These are phyloP conservation scores for Drosophila prosaltans DNA, from an alignment of 1,140 invertebrate genomes.

Conservation along the genomic window DNA sequence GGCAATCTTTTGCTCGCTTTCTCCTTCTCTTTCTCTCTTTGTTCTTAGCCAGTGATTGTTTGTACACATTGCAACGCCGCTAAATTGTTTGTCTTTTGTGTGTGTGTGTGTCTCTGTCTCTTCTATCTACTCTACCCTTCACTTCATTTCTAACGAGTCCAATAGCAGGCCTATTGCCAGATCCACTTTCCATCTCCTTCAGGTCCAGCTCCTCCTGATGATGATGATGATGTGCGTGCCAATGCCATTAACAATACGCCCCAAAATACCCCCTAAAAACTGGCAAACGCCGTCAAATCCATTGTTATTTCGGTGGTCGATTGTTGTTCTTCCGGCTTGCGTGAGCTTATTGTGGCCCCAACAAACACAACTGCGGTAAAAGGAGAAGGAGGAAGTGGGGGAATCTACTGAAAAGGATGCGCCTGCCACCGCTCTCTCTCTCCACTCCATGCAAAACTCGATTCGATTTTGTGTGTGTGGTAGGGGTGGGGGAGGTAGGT, in stretches of 20 bases:
- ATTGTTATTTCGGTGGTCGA: slow-evolving; percentile 80
- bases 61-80: slow-evolving; percentile 68
- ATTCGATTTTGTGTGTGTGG: slow-evolving; percentile 58
- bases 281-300: slow-evolving; percentile 75
- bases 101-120: slow-evolving; percentile 21
- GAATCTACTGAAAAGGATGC: slow-evolving; percentile 27
- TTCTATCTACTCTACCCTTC: not conserved
- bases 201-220: not conserved
- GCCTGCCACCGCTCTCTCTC: slow-evolving; percentile 22
- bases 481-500: not conserved
- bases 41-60: slow-evolving; percentile 66
- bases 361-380: slow-evolving; percentile 60
- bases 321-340: slow-evolving; percentile 80
- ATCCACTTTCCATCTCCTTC: not conserved
- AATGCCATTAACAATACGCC: slow-evolving; percentile 79
- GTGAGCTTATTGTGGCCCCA: slow-evolving; percentile 67
- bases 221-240: slow-evolving; percentile 39
- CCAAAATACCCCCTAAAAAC: slow-evolving; percentile 71
- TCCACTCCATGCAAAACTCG: slow-evolving; percentile 55
- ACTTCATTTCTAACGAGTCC: too few species aligned
- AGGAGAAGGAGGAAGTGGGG: not conserved
- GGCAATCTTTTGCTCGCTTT: slow-evolving; percentile 9
- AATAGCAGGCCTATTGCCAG: slow-evolving; percentile 6
- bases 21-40: slow-evolving; percentile 24
- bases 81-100: slow-evolving; percentile 72